These are phyloP conservation scores for Diacarnus erythraeanus DNA, from an alignment of 37 sponge, comb jelly and placozoan genomes.

Conservation along the genomic window DNA sequence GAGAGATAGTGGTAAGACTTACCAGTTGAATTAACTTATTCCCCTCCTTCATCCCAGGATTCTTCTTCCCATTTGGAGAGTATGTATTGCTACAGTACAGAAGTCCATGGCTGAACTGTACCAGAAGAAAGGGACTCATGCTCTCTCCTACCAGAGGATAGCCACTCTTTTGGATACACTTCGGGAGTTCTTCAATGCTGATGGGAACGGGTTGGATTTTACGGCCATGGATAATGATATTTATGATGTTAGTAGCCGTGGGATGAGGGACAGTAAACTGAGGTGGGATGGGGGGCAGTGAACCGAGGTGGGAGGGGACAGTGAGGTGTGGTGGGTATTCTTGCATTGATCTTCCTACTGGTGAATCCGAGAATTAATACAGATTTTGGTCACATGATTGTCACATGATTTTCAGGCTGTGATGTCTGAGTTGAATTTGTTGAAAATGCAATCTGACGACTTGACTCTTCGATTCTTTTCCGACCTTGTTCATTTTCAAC, in stretches of 20 bases:
- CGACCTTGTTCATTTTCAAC: constrained; percentile 35
- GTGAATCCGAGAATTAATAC: too few relatives aligned
- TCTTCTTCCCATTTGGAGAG: constrained; percentile 34
- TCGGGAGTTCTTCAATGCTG: constrained; percentile 48
- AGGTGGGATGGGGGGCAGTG: too few relatives aligned
- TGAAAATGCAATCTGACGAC: constrained; percentile 20
- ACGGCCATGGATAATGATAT: constrained; percentile 18
- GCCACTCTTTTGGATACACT: not conserved
- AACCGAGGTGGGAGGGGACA: too few relatives aligned
- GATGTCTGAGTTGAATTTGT: constrained; percentile 1
- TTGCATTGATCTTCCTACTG: too few relatives aligned
- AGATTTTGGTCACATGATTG: too few relatives aligned
- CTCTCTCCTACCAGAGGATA: constrained; percentile 12
- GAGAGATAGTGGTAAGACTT: too few relatives aligned
- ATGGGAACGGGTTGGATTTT: constrained; percentile 48
- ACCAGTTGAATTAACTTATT: too few relatives aligned
- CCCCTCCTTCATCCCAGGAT: constrained; percentile 7
- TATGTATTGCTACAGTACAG: not conserved
- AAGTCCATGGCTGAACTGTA: not conserved
- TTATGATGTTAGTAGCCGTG: constrained; percentile 40
- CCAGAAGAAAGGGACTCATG: constrained; percentile 9
- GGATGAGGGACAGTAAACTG: too few relatives aligned
- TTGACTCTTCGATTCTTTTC: constrained; percentile 26
- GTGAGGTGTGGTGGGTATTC: too few relatives aligned
- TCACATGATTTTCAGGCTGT: constrained; percentile 21